Base-by-base conservation (phyloP, 2,888 invertebrate genomes). In the Cremastobaeus sp. region DNA sequence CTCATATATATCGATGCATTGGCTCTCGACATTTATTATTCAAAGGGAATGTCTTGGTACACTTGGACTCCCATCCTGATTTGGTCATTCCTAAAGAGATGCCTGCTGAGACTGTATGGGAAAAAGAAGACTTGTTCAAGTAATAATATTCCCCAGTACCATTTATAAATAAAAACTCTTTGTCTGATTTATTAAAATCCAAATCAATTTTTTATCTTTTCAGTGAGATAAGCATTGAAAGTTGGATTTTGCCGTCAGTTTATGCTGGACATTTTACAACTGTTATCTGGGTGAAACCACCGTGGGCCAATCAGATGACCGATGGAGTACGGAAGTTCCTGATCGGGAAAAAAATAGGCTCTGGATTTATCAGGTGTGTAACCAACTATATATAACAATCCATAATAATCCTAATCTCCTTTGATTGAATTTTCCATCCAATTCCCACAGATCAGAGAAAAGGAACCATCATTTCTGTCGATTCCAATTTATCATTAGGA, bases 41-140 rank as follows among this genome's bases (percentile, higher is more conserved):
- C 54, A 90, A 92, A 83, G 92, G 92, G 43, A 93, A 93, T 59
- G 91, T 92, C 0, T 89, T 97, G 60, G 88, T 97, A 25, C 97
- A 97, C 86, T 92, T 97, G 78, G 97, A 97, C 87, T 95, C 97
- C 0, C 97, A 97, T 89, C 97, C 97, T 3, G 97, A 97, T 84
- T 91, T 97, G 91, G 91, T 96, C 11, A 91, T 97, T 79, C 94
- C 96, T 32, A 91, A 92, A 76, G 90, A 92, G 76, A 91, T 97
- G 89, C 90, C 91, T 65, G 94, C 95, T 4, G 92, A 92, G 69
- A 90, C 90, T 39, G 94, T 95, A 8, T 93, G 91, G 80, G 91
- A 95, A 41, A 94, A 94, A 85, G 89, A 93, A 69, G 88, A 91
- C 65, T 89, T 95, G 78, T 92, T 94, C 78, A 89, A 91, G 77